phyloP scores from a whole-genome alignment of 1,140 invertebrate species.

The Papilio polytes region DNA sequence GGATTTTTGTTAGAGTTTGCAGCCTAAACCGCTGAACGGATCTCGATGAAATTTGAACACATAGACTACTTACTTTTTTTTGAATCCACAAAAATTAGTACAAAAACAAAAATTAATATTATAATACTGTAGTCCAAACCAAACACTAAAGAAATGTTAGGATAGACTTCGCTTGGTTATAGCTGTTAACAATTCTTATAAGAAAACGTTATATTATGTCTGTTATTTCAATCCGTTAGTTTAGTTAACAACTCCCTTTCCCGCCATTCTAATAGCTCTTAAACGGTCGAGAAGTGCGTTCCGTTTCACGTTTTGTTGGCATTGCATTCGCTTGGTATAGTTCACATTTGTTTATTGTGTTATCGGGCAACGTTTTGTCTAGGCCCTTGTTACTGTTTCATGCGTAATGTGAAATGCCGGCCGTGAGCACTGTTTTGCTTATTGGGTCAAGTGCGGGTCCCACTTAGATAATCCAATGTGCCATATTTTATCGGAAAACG shows the following conservation, averaged over 20 bases:
- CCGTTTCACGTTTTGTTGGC: slow-evolving; percentile 20
- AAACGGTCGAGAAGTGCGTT: slow-evolving; percentile 14
- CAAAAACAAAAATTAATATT: too few species aligned
- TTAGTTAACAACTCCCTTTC: slow-evolving; percentile 13
- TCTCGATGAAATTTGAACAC: too few species aligned
- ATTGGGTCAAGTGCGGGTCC: slow-evolving; percentile 57
- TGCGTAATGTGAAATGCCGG: slow-evolving; percentile 41
- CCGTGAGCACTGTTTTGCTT: slow-evolving; percentile 43
- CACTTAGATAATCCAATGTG: slow-evolving; percentile 43
- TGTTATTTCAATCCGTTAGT: slow-evolving; percentile 26
- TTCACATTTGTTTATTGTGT: slow-evolving; percentile 17
- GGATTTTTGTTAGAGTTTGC: too few species aligned
- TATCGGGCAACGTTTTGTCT: slow-evolving; percentile 19
- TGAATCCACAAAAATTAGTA: too few species aligned
- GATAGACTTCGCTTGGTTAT: too few species aligned
- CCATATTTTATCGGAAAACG: neutral
- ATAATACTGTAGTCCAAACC: too few species aligned
- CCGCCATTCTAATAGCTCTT: neutral
- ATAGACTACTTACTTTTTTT: too few species aligned
- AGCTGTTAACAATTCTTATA: neutral
- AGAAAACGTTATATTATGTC: neutral
- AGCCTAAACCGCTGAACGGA: too few species aligned
- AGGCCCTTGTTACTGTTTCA: neutral
- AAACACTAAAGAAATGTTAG: too few species aligned
- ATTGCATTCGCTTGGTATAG: neutral